These are phyloP conservation scores for Stomatorhinus walkeri DNA, from an alignment of 2,797 vertebrate species.

Conservation along the genomic window DNA sequence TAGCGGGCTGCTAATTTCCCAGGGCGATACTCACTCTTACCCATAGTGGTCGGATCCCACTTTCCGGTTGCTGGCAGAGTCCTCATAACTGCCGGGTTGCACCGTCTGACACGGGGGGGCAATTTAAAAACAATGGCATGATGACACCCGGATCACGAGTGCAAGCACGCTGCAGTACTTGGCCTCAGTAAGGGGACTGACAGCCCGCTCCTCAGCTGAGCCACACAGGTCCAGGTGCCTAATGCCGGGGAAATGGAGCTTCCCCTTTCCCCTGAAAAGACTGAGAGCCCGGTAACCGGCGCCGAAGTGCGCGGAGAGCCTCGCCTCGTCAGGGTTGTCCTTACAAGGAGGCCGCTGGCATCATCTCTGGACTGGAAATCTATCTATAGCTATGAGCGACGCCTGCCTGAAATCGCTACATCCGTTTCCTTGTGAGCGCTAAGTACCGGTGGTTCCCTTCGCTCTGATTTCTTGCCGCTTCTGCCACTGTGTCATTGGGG, in stretches of 20 bases:
- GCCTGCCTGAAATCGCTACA: not conserved
- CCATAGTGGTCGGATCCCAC: not conserved
- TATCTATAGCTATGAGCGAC: not conserved
- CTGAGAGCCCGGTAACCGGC: not conserved
- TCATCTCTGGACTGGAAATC: not conserved
- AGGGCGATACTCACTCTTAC: conserved; percentile 65
- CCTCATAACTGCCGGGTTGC: conserved; percentile 62
- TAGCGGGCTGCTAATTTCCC: conserved; percentile 72
- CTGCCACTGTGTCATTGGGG: not conserved
- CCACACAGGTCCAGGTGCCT: conserved; percentile 24
- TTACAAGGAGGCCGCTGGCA: not conserved
- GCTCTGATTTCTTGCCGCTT: not conserved
- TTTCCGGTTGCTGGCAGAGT: conserved; percentile 51
- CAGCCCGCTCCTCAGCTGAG: conserved; percentile 44
- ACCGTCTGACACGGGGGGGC: conserved; percentile 53
- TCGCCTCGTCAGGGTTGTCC: not conserved
- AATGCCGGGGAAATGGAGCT: not conserved
- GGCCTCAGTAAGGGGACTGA: conserved; percentile 44
- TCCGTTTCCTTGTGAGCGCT: not conserved
- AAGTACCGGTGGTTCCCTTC: not conserved
- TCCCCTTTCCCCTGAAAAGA: not conserved
- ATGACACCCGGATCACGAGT: conserved; percentile 20
- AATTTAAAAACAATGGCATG: conserved; percentile 40
- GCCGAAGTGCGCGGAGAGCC: not conserved
- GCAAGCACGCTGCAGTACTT: conserved; percentile 36